Percentiles rank a stretch among this genome's conserved stretches.
Evolutionary conservation across 2,113 vertebrate species (phyloP).

Genomic region (Hydrolagus affinis): DNA sequence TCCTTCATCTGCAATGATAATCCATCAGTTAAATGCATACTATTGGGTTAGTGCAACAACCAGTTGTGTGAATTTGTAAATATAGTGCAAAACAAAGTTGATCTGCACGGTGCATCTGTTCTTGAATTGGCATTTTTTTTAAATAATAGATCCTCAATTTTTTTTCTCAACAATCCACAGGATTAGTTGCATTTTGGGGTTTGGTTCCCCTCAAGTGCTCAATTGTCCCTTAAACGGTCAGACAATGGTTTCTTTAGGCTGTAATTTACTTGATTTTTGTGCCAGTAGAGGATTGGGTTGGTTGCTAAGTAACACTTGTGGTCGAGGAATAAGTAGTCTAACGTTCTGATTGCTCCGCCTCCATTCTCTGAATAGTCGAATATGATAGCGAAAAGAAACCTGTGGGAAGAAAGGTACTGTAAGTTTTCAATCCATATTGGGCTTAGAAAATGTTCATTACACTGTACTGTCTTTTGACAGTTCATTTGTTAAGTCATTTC

Average conservation of each 20-base stretch:
- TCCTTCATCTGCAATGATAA: too few relatives aligned
- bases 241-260: conserved; percentile 49
- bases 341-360: conserved; percentile 48
- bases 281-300: conserved; percentile 31
- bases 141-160: background rate
- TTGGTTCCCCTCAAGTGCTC: background rate
- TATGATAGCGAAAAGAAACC: conserved; percentile 53
- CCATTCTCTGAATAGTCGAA: conserved; percentile 49
- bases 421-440: background rate
- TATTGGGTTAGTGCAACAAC: background rate
- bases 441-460: background rate
- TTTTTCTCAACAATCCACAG: background rate
- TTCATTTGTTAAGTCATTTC: background rate
- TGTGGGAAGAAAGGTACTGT: conserved; percentile 32
- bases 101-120: background rate
- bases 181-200: background rate
- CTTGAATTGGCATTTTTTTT: background rate
- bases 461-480: background rate
- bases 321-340: conserved; percentile 42
- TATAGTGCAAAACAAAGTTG: background rate
- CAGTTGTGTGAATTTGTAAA: background rate
- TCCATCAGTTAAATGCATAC: background rate
- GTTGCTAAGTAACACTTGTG: background rate
- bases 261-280: conserved; percentile 39
- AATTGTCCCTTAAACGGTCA: conserved; percentile 38